Conservation (phyloP, 37 sponge, comb jelly and placozoan species). For the Haliclona indistincta region DNA sequence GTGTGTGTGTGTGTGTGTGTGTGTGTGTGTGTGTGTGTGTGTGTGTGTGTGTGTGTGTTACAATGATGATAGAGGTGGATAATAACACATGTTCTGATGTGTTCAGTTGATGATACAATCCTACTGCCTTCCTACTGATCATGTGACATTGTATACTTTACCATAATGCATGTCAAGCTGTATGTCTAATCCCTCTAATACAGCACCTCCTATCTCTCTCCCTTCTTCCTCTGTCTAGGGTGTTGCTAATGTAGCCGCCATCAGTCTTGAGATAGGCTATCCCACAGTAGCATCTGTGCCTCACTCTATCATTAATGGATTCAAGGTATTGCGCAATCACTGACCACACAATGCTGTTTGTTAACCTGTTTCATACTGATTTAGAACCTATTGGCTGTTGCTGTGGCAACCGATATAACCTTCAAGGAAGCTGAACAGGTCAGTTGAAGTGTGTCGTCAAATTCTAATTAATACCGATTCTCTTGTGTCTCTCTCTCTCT, state of each 20-base stretch:
- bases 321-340: slow-evolving; percentile 67
- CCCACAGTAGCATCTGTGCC: slow-evolving; percentile 94
- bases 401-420: slow-evolving; percentile 91
- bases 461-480: neutral
- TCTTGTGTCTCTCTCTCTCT: slow-evolving; percentile 7
- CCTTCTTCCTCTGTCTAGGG: slow-evolving; percentile 36
- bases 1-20: neutral
- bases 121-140: neutral
- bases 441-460: neutral
- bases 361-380: slow-evolving; percentile 8
- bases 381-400: slow-evolving; percentile 92
- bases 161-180: no score
- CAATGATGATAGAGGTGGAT: no score
- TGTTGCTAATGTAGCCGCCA: slow-evolving; percentile 79
- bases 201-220: no score
- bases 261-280: slow-evolving; percentile 89
- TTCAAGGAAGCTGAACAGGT: slow-evolving; percentile 97
- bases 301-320: slow-evolving; percentile 94
- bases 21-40: neutral
- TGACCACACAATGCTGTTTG: neutral
- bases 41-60: no score
- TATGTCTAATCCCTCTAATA: no score
- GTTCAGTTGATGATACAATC: neutral
- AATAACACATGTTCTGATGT: no score
- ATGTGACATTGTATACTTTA: no score